A percentile compares a stretch with the other conserved stretches of the same genome.
phyloP scores from a whole-genome alignment of 2,888 invertebrate genomes.

The Brenthis hecate region DNA sequence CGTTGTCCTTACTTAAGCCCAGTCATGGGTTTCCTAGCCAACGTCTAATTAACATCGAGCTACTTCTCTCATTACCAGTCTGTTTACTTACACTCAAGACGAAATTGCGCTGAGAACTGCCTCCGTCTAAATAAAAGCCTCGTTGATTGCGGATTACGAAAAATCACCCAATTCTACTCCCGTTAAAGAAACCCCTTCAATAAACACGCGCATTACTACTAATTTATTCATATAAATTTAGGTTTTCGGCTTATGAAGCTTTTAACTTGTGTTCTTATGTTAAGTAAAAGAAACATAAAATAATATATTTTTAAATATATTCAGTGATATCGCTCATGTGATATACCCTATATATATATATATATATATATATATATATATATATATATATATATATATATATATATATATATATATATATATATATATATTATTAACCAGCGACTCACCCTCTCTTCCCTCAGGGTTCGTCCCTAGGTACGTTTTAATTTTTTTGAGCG shows the following conservation, averaged over 20 bases:
- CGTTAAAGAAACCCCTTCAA: constrained; percentile 32
- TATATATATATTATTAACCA: too few species aligned
- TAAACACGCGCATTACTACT: constrained; percentile 29
- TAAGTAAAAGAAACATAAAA: not conserved
- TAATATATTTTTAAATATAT: too few species aligned
- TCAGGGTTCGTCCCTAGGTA: too few species aligned
- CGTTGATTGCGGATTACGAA: constrained; percentile 51
- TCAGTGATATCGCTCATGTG: too few species aligned
- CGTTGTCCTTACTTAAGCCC: not conserved
- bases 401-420: too few species aligned
- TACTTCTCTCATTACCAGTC: constrained; percentile 57
- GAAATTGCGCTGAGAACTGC: constrained; percentile 56
- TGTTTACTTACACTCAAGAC: constrained; percentile 63
- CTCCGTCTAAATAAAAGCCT: constrained; percentile 44
- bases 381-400: too few species aligned
- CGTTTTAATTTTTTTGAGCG: too few species aligned
- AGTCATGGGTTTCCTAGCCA: constrained; percentile 21
- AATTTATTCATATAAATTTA: constrained; percentile 25
- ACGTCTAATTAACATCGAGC: constrained; percentile 66
- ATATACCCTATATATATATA: too few species aligned
- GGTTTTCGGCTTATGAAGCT: constrained; percentile 8
- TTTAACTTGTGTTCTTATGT: constrained; percentile 1
- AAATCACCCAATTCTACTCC: constrained; percentile 46
- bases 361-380: too few species aligned
- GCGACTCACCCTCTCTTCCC: too few species aligned